Base-by-base conservation (phyloP, 1,140 invertebrate genomes). In the Drosophila tani region DNA sequence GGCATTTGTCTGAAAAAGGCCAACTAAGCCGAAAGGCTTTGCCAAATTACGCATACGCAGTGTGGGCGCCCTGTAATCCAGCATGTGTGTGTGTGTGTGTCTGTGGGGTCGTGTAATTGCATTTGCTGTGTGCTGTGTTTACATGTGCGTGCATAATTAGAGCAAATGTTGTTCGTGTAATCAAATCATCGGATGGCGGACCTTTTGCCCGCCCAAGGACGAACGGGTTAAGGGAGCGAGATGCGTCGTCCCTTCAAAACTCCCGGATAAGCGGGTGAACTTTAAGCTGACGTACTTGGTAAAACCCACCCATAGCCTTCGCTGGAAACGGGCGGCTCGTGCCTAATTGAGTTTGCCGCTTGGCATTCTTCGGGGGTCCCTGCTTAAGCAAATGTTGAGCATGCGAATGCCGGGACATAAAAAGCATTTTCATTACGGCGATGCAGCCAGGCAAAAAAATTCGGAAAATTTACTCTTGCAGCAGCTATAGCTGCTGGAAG, bases 101-200 rank as follows among this genome's bases (percentile, higher is more conserved):
- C 45, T 68, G 40, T n/a, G 43, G 45, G 40, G 58, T 71, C 64
- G 58, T 88, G 84, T 87, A 87, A 87, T 87, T 87, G 81, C 83
- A 87, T 88, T 87, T 84, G 70, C 43, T 41, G 35, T 56, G 35
- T 6, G 65, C 71, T 83, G 73, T 87, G 84, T 88, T 87, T 87
- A 87, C 84, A 88, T 87, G 84, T 81, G 84, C 84, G 84, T 87
- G 77, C 84, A 88, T 88, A 87, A 87, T 87, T 87, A 88, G 77
- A 88, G 81, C 65, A 77, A 81, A 88, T 87, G 84, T 78, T 87
- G 81, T 75, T 66, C 84, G 47, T 88, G 73, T 87, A 88, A 87
- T 87, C 84, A 88, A 87, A 88, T 87, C 85, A 88, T 70, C 60
- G 53, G 60, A 56, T 49, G 63, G 47, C 57, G n/a, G 59, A n/a